A percentile compares a stretch with the other conserved stretches of the same genome.
Conservation (phyloP, 2,888 invertebrate species). For the Tinea trinotella region DNA sequence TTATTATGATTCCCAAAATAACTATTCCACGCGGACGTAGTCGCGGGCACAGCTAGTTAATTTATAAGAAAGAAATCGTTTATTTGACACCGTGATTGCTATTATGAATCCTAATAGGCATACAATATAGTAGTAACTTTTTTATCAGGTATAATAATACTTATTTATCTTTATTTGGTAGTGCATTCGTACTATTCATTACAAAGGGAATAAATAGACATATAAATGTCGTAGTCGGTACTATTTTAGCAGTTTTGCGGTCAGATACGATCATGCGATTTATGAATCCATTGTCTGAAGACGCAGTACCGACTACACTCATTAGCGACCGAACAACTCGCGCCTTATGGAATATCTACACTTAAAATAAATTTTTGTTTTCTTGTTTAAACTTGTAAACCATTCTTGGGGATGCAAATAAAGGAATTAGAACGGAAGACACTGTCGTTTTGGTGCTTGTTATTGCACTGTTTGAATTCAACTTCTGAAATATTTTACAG, state of each 20-base stretch:
- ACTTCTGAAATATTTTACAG: background rate
- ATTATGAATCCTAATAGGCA: background rate
- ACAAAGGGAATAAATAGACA: slow-evolving; percentile 52
- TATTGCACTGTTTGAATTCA: too few relatives aligned
- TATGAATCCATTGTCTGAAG: slow-evolving; percentile 55
- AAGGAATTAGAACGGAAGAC: background rate
- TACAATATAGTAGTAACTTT: background rate
- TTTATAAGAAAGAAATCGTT: too few relatives aligned
- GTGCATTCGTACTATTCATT: slow-evolving; percentile 33
- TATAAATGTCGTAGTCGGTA: slow-evolving; percentile 44
- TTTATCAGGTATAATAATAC: background rate
- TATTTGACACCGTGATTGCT: too few relatives aligned
- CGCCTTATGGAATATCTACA: slow-evolving; percentile 12
- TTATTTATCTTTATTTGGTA: slow-evolving; percentile 8
- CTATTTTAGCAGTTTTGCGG: slow-evolving; percentile 50
- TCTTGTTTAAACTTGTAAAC: background rate
- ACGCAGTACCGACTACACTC: slow-evolving; percentile 40
- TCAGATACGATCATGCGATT: slow-evolving; percentile 52
- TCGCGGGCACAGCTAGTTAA: too few relatives aligned
- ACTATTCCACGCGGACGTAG: too few relatives aligned
- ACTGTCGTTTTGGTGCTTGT: background rate
- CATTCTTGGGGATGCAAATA: background rate
- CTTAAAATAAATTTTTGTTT: slow-evolving; percentile 5
- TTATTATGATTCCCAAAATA: too few relatives aligned
- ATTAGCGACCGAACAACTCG: slow-evolving; percentile 39